Evolutionary conservation across 1,140 invertebrate genomes (phyloP), one percentile per base, ranked within the genome.

Genomic region (Neodiprion lecontei): DNA sequence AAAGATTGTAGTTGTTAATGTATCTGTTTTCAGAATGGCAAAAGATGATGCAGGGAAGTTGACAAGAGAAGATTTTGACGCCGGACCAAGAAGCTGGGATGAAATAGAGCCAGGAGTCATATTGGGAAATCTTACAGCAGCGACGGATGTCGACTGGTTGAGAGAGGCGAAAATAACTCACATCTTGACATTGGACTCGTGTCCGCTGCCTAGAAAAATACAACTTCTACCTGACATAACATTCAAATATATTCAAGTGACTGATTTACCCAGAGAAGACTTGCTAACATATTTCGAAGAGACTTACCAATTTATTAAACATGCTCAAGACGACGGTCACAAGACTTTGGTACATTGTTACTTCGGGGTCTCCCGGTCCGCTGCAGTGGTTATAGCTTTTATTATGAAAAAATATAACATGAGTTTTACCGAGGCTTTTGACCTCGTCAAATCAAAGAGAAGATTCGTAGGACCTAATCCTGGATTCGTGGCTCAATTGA

Each of bases 291-390:
- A 95, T 80, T 92, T 96, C 77, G 92, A 94, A 79, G 91, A 93
- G 66, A 92, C 93, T 23, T 92, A 92, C 84, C 86, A 92, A 4
- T 96, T 95, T 79, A 95, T 96, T 49, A 89, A 90, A 72, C 83
- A 90, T 23, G 92, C 92, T 10, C 79, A 90, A 61, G 80, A 86
- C 7, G 81, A 88, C 68, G 88, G 89, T 48, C 92, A 92, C 17
- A 91, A 86, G 76, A 89, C 96, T 7, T 86, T 96, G 11, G 94
- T 96, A 1, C 95, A 96, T 81, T 96, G 95, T 86, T 95, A 96
- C 81, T 96, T 93, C 82, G 95, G 95, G 21, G 92, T 97, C n/a
- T 96, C 95, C 2, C 89, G 96, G 74, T 96, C 95, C 79, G 93
- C 95, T 1, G 93, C 95, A 0, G 89, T 96, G 4, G 92, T 97